Conservation (phyloP, 2,797 vertebrate genomes). For the Epinephelus malabaricus region DNA sequence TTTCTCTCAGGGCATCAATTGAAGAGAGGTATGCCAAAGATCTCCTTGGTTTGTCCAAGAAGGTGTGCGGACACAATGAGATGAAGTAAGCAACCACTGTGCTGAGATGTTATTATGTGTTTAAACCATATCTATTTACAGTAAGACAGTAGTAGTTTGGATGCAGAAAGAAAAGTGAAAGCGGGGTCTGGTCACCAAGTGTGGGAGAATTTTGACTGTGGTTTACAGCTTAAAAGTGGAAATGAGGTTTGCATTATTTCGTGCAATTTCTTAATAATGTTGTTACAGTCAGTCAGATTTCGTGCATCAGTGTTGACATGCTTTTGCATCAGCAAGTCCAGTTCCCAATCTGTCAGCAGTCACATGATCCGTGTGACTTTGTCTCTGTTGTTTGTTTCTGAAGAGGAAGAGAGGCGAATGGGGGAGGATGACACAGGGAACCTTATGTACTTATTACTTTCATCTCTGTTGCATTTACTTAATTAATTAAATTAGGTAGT, state of each 20-base stretch:
- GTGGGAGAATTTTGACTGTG: neutral
- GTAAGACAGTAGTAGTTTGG: neutral
- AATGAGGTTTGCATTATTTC: neutral
- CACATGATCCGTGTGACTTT: constrained; percentile 7
- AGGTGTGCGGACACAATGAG: constrained; percentile 94
- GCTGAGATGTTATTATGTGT: constrained; percentile 4
- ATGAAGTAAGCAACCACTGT: constrained; percentile 89
- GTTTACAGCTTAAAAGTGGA: constrained; percentile 6
- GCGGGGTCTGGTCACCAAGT: neutral
- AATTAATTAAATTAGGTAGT: constrained; percentile 4
- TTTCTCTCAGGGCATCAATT: constrained; percentile 89
- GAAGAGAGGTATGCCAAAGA: constrained; percentile 98
- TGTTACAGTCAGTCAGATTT: neutral
- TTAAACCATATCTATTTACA: neutral
- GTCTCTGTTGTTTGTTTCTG: neutral
- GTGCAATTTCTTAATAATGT: neutral
- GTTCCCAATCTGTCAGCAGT: constrained; percentile 44
- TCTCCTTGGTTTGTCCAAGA: constrained; percentile 92
- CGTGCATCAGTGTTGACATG: neutral
- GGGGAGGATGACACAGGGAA: neutral
- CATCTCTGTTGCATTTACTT: neutral
- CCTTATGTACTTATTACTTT: neutral
- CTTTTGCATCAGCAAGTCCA: constrained; percentile 11
- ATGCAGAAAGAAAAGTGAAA: neutral
- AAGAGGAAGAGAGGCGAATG: constrained; percentile 43